A percentile compares a stretch with the other conserved stretches of the same genome.
phyloP scores from a whole-genome alignment of 2,797 vertebrate species.

The Staurois parvus region DNA sequence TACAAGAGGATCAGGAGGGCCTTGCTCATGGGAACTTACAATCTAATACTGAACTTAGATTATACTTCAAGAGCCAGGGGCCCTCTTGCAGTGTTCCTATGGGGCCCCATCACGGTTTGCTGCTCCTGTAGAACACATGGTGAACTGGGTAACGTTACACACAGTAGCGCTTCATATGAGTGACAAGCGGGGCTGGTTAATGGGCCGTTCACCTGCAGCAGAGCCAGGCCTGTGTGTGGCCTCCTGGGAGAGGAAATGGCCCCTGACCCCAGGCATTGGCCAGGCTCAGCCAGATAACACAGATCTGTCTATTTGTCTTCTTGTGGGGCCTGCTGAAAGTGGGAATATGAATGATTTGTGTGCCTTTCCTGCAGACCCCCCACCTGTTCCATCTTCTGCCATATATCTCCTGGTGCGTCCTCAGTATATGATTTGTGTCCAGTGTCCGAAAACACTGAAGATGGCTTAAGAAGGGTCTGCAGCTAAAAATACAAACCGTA shows the following conservation, averaged over 20 bases:
- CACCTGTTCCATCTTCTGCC: slow-evolving; percentile 33
- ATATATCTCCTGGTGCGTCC: not conserved
- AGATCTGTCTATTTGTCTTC: slow-evolving; percentile 31
- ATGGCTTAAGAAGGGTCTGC: no score
- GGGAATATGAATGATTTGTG: not conserved
- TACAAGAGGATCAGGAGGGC: no score
- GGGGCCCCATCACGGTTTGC: no score
- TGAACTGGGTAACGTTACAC: no score
- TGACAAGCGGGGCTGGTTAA: not conserved
- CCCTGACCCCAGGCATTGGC: slow-evolving; percentile 29
- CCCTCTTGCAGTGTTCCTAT: no score
- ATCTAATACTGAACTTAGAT: no score
- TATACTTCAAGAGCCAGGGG: no score
- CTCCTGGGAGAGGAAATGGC: slow-evolving; percentile 16
- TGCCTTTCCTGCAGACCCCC: slow-evolving; percentile 23
- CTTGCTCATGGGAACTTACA: no score
- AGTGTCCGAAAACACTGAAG: not conserved
- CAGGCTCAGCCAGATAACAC: slow-evolving; percentile 4
- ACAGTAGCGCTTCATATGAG: not conserved
- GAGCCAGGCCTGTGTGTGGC: slow-evolving; percentile 26
- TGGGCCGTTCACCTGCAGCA: slow-evolving; percentile 15
- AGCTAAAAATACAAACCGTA: no score
- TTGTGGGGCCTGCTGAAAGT: slow-evolving; percentile 17
- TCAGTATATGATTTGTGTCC: not conserved
- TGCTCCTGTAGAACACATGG: no score